Base-by-base conservation (phyloP, 2,888 invertebrate species). In the Smittia aterrima region DNA sequence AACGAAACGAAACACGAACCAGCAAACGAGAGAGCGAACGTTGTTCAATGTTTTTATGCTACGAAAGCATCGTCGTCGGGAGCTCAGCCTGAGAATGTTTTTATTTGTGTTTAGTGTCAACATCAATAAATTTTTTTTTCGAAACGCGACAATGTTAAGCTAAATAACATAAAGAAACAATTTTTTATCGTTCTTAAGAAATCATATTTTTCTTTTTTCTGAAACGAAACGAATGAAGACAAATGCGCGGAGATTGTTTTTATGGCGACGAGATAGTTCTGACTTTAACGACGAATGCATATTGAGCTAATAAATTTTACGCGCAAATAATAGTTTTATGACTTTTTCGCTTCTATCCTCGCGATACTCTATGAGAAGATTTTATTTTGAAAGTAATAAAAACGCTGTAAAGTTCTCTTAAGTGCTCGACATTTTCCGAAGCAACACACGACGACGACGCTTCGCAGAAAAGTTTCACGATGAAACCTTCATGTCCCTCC, bases 321-420 rank as follows among this genome's bases (percentile, higher is more conserved):
- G 58, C 71, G 71, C 71, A 71, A 71, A 71, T 71, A 71, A 71
- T 71, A 71, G 71, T 71, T 71, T 71, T 58, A 71, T 32, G 54
- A 32, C 71, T 18, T 32, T 53, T 16, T 41, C 27, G 41, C n/a
- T 27, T 40, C 20, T 27, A 66, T 16, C 7, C 13, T n/a, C 13
- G 47, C 47, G 47, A 47, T 11, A 11, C n/a, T 47, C 47, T n/a
- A 6, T 3, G 47, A 16, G 38, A 11, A 38, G 16, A 47, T 13
- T 32, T 66, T 32, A 25, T 66, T 66, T 25, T 66, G 47, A 47
- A 47, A 47, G 47, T 11, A 11, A 54, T 71, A 71, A 71, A 71
- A 71, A 27, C 22, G 71, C 32, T 47, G 32, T 71, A 71, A 54
- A 47, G 47, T 47, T 47, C 38, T 38, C 32, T 47, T 47, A 16